These are phyloP conservation scores for Dasyprocta punctata DNA, from an alignment of 2,113 vertebrate species.

Conservation along the genomic window DNA sequence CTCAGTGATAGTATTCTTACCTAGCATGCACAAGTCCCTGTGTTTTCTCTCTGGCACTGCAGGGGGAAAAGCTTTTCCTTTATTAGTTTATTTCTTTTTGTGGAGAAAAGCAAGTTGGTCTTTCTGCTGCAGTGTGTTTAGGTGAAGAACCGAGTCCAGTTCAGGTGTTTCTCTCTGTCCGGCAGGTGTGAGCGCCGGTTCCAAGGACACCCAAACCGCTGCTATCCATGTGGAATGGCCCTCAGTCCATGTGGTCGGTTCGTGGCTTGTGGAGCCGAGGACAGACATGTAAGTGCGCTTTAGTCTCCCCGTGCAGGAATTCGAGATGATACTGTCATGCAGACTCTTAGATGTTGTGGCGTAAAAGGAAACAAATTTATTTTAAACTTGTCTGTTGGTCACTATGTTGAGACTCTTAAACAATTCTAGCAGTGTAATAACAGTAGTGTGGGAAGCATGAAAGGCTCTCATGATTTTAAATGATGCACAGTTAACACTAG, in stretches of 20 bases:
- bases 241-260: slow-evolving; percentile 92
- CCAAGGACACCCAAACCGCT: slow-evolving; percentile 88
- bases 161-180: not conserved
- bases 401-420: not conserved
- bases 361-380: not conserved
- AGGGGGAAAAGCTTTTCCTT: not conserved
- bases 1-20: not conserved
- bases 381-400: accelerated
- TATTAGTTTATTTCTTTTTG: not conserved
- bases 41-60: not conserved
- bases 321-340: accelerated
- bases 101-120: not conserved
- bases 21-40: no score
- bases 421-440: not conserved
- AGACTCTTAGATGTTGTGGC: accelerated
- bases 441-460: accelerated
- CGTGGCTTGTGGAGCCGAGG: slow-evolving; percentile 92
- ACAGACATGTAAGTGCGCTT: slow-evolving; percentile 88
- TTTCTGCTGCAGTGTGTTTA: not conserved
- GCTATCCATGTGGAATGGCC: slow-evolving; percentile 88
- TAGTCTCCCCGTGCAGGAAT: accelerated
- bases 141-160: not conserved
- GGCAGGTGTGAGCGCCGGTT: slow-evolving; percentile 91
- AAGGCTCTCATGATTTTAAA: not conserved
- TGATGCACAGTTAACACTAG: not conserved